A percentile compares a stretch with the other conserved stretches of the same genome.
phyloP scores from a whole-genome alignment of 2,113 vertebrate genomes.

The Platichthys stellatus region DNA sequence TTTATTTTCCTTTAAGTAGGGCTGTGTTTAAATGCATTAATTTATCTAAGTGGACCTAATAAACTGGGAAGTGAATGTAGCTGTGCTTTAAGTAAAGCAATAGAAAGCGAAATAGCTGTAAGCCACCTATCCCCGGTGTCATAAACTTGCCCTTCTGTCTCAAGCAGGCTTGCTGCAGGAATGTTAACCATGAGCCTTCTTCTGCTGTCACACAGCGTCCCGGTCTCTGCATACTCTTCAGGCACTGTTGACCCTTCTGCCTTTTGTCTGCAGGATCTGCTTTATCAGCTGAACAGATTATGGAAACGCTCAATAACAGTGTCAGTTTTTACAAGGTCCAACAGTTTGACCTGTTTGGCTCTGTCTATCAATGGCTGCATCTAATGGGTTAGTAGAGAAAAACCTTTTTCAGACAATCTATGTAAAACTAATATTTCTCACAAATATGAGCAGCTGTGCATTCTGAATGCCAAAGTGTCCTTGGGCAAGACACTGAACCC shows the following conservation, averaged over 20 bases:
- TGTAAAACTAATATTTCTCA: background rate
- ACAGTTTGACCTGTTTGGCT: background rate
- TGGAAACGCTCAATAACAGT: background rate
- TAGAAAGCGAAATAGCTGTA: background rate
- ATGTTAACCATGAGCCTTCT: conserved; percentile 32
- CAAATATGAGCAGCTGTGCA: too few species aligned
- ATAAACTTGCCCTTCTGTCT: background rate
- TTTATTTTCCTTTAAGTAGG: background rate
- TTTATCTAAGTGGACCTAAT: background rate
- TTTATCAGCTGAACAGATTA: conserved; percentile 6
- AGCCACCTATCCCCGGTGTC: background rate
- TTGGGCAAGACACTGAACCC: too few species aligned
- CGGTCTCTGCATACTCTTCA: conserved; percentile 10
- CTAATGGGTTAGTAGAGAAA: background rate
- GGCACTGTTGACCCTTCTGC: conserved; percentile 4
- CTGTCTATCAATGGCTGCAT: background rate
- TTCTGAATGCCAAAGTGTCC: too few species aligned
- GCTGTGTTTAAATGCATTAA: background rate
- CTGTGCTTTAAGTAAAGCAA: background rate
- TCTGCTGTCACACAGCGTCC: conserved; percentile 1
- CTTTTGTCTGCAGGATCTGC: conserved; percentile 10
- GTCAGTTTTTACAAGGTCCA: background rate
- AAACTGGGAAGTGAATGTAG: background rate
- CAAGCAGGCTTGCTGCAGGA: conserved; percentile 1
- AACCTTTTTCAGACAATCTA: background rate